Conservation (phyloP, 2,888 invertebrate species). For the Dasysyrphus albostriatus region DNA sequence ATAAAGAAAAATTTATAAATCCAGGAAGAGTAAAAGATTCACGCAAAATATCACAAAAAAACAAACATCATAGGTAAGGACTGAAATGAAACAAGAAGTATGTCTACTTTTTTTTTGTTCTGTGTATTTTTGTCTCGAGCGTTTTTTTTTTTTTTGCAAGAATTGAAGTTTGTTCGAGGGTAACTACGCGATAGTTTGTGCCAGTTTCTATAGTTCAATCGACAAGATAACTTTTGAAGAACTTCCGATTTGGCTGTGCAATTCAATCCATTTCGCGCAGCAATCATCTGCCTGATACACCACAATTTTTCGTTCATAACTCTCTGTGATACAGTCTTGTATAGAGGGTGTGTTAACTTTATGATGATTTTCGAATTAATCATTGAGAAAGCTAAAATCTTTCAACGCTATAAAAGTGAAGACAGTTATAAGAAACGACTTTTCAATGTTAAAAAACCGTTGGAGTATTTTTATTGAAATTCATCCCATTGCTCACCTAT, state of each 20-base stretch:
- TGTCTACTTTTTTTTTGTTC: slow-evolving; percentile 41
- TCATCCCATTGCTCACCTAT: too few relatives aligned
- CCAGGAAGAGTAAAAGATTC: slow-evolving; percentile 46
- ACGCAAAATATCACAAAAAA: slow-evolving; percentile 38
- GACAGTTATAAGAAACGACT: too few relatives aligned
- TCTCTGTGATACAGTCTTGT: background rate
- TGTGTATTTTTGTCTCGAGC: background rate
- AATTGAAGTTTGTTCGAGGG: background rate
- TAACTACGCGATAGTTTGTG: slow-evolving; percentile 11
- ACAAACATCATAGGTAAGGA: background rate
- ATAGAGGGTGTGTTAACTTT: slow-evolving; percentile 8
- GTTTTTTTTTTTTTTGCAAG: background rate
- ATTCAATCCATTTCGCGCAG: slow-evolving; percentile 10
- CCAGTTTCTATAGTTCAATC: slow-evolving; percentile 21
- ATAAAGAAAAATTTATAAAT: slow-evolving; percentile 47
- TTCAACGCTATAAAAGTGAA: too few relatives aligned
- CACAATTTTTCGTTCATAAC: background rate
- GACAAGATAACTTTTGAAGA: slow-evolving; percentile 42
- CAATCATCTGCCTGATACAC: background rate
- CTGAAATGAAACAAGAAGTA: slow-evolving; percentile 15
- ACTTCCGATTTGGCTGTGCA: slow-evolving; percentile 46
- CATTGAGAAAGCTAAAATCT: too few relatives aligned
- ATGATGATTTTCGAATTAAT: too few relatives aligned
- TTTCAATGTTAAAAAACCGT: too few relatives aligned
- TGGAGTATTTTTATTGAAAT: too few relatives aligned